phyloP scores from a whole-genome alignment of 2,797 vertebrate genomes.

The Alauda arvensis region DNA sequence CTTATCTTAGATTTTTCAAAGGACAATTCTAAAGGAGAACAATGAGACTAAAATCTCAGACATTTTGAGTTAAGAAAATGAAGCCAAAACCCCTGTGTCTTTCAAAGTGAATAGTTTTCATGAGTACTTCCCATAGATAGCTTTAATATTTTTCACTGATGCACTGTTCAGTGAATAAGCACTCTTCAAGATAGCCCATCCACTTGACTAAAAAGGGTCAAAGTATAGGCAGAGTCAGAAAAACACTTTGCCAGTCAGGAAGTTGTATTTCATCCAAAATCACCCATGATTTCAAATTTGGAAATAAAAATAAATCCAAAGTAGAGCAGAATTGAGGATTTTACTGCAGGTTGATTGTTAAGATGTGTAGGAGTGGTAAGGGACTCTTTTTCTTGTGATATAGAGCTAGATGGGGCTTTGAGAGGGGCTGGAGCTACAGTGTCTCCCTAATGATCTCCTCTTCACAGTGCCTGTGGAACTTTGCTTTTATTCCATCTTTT shows the following conservation, averaged over 20 bases:
- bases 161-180: background rate
- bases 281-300: background rate
- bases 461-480: background rate
- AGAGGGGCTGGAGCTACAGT: background rate
- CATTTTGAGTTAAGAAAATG: background rate
- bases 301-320: background rate
- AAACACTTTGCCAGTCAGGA: background rate
- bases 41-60: background rate
- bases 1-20: slow-evolving; percentile 13
- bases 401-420: background rate
- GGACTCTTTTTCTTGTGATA: background rate
- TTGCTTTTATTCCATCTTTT: background rate
- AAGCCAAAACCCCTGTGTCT: background rate
- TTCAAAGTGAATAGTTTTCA: background rate
- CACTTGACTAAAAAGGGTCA: background rate
- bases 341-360: background rate
- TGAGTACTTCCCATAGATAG: background rate
- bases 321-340: background rate
- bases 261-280: background rate
- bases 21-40: background rate
- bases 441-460: background rate
- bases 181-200: background rate
- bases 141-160: background rate
- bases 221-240: background rate
- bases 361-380: background rate